phyloP scores from a whole-genome alignment of 2,113 vertebrate species.

The Nipponia nippon region DNA sequence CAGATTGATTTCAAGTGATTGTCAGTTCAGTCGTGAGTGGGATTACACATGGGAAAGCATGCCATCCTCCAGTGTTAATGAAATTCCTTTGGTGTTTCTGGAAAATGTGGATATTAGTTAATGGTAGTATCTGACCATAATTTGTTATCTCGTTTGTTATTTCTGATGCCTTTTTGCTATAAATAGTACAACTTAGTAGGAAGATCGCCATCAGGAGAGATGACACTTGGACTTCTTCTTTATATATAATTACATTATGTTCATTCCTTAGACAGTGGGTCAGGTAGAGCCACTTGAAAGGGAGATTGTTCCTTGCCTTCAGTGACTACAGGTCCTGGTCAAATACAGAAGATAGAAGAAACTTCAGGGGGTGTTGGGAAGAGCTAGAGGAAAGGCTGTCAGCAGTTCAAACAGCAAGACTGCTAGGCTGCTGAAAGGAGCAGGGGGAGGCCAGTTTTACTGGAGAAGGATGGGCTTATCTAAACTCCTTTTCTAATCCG shows the following conservation, averaged over 20 bases:
- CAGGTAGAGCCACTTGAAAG: not conserved
- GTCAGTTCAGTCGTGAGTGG: not conserved
- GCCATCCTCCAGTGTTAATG: not conserved
- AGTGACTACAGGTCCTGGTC: not conserved
- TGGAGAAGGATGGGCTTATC: not conserved
- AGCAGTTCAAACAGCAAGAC: not conserved
- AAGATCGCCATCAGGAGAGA: not conserved
- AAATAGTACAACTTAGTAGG: not conserved
- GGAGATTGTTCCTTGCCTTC: not conserved
- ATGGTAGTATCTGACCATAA: not conserved
- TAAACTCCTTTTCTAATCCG: not conserved
- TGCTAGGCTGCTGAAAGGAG: not conserved
- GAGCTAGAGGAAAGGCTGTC: not conserved
- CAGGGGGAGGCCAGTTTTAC: not conserved
- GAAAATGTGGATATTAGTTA: not conserved
- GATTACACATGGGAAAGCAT: not conserved
- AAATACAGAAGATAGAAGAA: not conserved
- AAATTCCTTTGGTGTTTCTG: not conserved
- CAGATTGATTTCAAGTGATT: not conserved
- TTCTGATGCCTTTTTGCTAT: not conserved
- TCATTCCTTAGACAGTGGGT: not conserved
- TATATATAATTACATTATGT: not conserved
- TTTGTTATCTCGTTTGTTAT: not conserved
- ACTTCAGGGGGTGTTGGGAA: not conserved
- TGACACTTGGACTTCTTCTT: not conserved